These are phyloP conservation scores for Oryzias javanicus DNA, from an alignment of 2,113 vertebrate genomes.

Conservation along the genomic window DNA sequence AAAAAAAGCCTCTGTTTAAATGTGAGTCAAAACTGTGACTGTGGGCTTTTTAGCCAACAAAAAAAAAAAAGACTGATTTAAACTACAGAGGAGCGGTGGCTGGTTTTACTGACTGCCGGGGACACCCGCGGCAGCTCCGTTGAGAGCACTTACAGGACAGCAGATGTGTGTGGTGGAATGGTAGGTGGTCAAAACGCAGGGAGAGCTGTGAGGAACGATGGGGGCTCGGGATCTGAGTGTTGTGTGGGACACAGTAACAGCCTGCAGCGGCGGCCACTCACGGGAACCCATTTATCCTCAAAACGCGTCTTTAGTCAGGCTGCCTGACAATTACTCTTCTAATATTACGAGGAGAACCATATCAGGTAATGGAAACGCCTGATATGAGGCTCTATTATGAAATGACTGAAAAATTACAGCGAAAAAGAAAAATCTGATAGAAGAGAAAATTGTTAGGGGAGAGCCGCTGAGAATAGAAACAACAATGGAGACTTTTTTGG, in stretches of 20 bases:
- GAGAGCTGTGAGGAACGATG: conserved; percentile 16
- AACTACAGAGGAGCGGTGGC: conserved; percentile 39
- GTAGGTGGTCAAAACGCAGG: conserved; percentile 46
- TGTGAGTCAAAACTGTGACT: conserved; percentile 24
- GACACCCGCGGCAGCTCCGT: conserved; percentile 39
- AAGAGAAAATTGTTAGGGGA: no score
- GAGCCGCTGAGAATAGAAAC: no score
- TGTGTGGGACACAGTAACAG: conserved; percentile 6
- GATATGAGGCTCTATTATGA: no score
- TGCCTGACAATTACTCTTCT: no score
- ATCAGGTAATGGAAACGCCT: no score
- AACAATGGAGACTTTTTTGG: no score
- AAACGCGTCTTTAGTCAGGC: not conserved
- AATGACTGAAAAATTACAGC: no score
- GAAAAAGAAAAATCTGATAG: no score
- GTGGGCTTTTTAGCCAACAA: conserved; percentile 27
- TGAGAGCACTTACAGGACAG: conserved; percentile 35
- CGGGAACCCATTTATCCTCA: not conserved
- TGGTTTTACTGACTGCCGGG: conserved; percentile 57
- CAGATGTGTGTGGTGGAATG: conserved; percentile 44
- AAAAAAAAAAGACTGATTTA: conserved; percentile 33
- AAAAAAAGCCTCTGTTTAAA: not conserved
- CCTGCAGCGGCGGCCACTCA: not conserved
- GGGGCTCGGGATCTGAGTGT: not conserved
- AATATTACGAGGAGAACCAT: no score